phyloP scores from a whole-genome alignment of 2,113 vertebrate genomes.

The Recurvirostra avosetta region DNA sequence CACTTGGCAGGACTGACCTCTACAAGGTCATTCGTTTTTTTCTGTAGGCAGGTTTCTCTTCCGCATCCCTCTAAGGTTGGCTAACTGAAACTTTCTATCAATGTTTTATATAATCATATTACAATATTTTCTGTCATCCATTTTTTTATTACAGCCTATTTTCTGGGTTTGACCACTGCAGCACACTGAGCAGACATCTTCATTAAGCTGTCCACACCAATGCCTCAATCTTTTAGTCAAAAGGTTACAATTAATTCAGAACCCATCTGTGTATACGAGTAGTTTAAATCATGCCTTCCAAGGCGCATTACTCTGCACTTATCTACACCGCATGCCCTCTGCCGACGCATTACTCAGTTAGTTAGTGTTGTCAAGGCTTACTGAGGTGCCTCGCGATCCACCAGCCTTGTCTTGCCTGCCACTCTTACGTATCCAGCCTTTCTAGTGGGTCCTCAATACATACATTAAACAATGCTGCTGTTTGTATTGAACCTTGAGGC shows the following conservation, averaged over 20 bases:
- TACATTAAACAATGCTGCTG: constrained; percentile 4
- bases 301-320: constrained; percentile 4
- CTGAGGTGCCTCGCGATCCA: constrained; percentile 12
- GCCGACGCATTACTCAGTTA: constrained; percentile 39
- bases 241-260: constrained; percentile 66
- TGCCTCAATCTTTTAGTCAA: constrained; percentile 45
- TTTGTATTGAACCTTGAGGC: constrained; percentile 14
- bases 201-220: constrained; percentile 49
- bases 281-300: constrained; percentile 61
- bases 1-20: neutral
- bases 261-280: neutral
- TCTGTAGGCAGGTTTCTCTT: neutral
- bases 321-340: constrained; percentile 32
- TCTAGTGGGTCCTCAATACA: constrained; percentile 42
- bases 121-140: neutral
- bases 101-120: neutral
- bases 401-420: constrained; percentile 21
- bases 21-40: neutral
- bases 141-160: constrained; percentile 36
- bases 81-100: constrained; percentile 17
- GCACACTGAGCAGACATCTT: constrained; percentile 29
- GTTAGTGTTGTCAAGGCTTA: constrained; percentile 26
- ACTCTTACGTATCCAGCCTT: neutral
- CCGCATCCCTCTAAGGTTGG: neutral
- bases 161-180: constrained; percentile 10